Conservation (phyloP, 1,140 invertebrate genomes). For the Pseudomyrmex flavicornis region DNA sequence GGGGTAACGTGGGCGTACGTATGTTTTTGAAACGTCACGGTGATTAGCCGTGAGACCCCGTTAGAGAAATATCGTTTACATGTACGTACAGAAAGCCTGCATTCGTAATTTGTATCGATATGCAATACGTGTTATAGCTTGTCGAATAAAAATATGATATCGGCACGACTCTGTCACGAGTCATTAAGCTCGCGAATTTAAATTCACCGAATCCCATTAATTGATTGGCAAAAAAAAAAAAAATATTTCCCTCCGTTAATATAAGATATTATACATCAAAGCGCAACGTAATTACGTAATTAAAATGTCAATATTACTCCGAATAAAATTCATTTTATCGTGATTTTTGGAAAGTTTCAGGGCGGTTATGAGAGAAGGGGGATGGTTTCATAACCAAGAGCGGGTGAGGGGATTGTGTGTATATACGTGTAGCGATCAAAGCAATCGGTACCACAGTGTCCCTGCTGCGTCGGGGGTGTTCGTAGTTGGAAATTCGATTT, state of each 20-base stretch:
- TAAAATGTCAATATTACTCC: background rate
- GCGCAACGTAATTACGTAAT: background rate
- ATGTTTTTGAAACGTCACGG: constrained; percentile 31
- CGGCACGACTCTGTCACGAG: too few species aligned
- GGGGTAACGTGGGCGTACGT: background rate
- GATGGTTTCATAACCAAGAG: constrained; percentile 47
- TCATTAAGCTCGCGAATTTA: too few species aligned
- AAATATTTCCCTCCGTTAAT: background rate
- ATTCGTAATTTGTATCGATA: background rate
- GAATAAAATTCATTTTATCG: background rate
- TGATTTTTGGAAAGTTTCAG: constrained; percentile 37
- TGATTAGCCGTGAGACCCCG: constrained; percentile 7
- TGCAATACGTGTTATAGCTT: background rate
- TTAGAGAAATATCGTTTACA: background rate
- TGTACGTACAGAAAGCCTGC: background rate
- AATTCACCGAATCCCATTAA: too few species aligned
- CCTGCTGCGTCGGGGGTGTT: constrained; percentile 61
- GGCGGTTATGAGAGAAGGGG: background rate
- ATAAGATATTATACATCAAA: too few species aligned
- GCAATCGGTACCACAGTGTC: constrained; percentile 70
- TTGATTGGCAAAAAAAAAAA: too few species aligned
- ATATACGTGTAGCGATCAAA: constrained; percentile 62
- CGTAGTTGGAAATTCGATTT: constrained; percentile 77
- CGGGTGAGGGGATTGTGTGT: constrained; percentile 6
- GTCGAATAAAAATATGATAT: too few species aligned